These are phyloP conservation scores for Orius insidiosus DNA, from an alignment of 1,140 invertebrate species.

Conservation along the genomic window DNA sequence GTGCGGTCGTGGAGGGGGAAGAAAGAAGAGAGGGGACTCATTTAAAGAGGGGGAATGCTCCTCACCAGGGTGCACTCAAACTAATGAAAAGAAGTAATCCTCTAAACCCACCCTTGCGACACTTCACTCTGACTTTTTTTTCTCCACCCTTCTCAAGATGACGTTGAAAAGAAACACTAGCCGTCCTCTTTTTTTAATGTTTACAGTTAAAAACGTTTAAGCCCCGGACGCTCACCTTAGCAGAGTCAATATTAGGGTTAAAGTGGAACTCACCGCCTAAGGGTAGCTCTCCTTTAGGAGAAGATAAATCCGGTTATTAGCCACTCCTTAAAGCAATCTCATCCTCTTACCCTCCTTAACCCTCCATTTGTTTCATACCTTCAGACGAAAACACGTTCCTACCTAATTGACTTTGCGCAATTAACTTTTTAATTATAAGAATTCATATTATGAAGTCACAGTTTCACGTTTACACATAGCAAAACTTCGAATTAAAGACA, in stretches of 20 bases:
- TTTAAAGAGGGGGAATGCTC: conserved; percentile 1
- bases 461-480: too few species aligned
- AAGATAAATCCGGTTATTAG: conserved; percentile 10
- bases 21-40: conserved; percentile 4
- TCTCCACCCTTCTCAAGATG: not conserved
- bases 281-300: conserved; percentile 5
- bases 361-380: conserved; percentile 2
- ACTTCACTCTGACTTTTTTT: not conserved
- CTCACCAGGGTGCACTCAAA: conserved; percentile 3
- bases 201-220: conserved; percentile 10
- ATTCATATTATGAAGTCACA: conserved; percentile 2
- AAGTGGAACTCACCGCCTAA: conserved; percentile 5
- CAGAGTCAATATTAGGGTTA: conserved; percentile 8
- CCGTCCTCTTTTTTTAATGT: conserved; percentile 13
- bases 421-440: not conserved
- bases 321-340: conserved; percentile 11
- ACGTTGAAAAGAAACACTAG: conserved; percentile 7
- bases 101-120: conserved; percentile 5
- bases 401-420: not conserved
- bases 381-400: not conserved
- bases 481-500: too few species aligned
- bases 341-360: conserved; percentile 6
- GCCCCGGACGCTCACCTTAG: conserved; percentile 1
- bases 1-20: not conserved
- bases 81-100: conserved; percentile 13